Percentiles rank a stretch among this genome's conserved stretches.
phyloP scores from a whole-genome alignment of 1,140 invertebrate genomes.

The Heterodera schachtii region DNA sequence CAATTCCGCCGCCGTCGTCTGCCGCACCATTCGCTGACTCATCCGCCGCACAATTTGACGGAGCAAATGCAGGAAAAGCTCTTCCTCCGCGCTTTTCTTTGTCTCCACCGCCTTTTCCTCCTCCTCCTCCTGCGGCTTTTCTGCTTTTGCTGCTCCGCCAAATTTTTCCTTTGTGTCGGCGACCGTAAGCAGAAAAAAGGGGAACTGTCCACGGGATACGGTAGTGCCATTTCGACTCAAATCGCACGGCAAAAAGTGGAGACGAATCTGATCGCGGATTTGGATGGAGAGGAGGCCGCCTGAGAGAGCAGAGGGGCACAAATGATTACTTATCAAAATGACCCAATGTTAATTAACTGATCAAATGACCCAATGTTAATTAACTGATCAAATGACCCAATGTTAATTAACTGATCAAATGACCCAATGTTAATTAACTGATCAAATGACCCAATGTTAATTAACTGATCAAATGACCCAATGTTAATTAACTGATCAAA shows the following conservation, averaged over 20 bases:
- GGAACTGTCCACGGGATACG: conserved; percentile 87
- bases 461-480: no score
- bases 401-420: no score
- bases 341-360: no score
- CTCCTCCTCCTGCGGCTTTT: conserved; percentile 17
- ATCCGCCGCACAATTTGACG: conserved; percentile 46
- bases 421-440: no score
- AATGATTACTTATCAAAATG: no score
- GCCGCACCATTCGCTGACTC: conserved; percentile 32
- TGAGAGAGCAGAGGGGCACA: neutral
- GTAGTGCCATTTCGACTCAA: conserved; percentile 73
- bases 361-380: no score
- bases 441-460: no score
- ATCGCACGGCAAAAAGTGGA: conserved; percentile 54
- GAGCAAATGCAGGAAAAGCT: conserved; percentile 37
- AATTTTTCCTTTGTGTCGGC: neutral
- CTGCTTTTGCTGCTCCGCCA: conserved; percentile 20
- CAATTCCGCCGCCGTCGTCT: conserved; percentile 15
- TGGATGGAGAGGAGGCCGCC: conserved; percentile 33
- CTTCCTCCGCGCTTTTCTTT: conserved; percentile 9
- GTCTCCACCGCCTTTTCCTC: neutral
- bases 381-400: no score
- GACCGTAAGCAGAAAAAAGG: conserved; percentile 84
- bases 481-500: no score
- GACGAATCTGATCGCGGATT: conserved; percentile 41